phyloP scores from a whole-genome alignment of 2,888 invertebrate genomes.

The Acleris emargana region DNA sequence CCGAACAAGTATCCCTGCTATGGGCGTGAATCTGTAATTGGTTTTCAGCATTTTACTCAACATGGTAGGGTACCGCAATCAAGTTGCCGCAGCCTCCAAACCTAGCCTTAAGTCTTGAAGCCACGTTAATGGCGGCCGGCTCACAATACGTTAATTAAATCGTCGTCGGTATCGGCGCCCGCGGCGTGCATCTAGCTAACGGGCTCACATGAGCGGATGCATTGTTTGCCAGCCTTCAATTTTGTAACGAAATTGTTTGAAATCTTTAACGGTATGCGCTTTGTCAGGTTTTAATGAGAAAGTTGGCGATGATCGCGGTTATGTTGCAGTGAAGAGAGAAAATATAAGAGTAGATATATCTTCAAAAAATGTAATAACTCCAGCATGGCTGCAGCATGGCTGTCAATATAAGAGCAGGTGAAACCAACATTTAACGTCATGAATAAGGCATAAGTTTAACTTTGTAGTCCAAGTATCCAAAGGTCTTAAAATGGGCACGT shows the following conservation, averaged over 20 bases:
- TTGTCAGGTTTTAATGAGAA: constrained; percentile 19
- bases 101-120: constrained; percentile 44
- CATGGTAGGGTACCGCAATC: not conserved
- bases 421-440: no score
- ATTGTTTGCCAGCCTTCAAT: constrained; percentile 34
- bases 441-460: no score
- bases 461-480: no score
- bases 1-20: no score
- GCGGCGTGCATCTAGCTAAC: constrained; percentile 77
- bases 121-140: constrained; percentile 69
- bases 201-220: constrained; percentile 47
- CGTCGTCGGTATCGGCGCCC: constrained; percentile 65
- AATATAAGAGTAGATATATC: no score
- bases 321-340: no score
- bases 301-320: not conserved
- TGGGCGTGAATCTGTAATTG: no score
- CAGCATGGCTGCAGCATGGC: no score
- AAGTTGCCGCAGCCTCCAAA: constrained; percentile 9
- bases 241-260: constrained; percentile 30
- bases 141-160: constrained; percentile 83
- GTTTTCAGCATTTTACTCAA: not conserved
- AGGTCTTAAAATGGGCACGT: no score
- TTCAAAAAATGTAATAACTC: no score
- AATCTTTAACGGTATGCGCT: constrained; percentile 26
- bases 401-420: no score